Conservation (phyloP, 1,140 invertebrate genomes). For the Calosoma granatense region DNA sequence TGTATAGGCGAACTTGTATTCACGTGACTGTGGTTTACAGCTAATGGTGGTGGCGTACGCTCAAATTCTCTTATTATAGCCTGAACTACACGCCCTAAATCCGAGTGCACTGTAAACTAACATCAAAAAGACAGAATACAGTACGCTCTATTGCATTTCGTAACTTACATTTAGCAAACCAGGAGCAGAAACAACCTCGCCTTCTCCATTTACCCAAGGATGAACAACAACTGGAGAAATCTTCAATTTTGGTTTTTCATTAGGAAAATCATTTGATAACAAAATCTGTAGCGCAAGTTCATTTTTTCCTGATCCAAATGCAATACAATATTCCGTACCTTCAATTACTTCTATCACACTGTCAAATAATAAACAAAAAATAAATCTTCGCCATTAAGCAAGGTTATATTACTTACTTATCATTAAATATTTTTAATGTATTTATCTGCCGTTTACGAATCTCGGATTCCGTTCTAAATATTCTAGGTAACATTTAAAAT, state of each 20-base stretch:
- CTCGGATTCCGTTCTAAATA: constrained; percentile 21
- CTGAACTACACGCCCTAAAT: constrained; percentile 66
- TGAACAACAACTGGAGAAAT: constrained; percentile 54
- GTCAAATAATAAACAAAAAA: constrained; percentile 15
- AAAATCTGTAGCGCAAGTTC: constrained; percentile 53
- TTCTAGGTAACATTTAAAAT: constrained; percentile 21
- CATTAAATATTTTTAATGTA: constrained; percentile 57
- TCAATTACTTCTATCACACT: constrained; percentile 60
- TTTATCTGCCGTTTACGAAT: constrained; percentile 54
- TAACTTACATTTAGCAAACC: constrained; percentile 56
- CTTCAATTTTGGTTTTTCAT: constrained; percentile 58
- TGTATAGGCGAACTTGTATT: constrained; percentile 30
- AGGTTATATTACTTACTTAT: constrained; percentile 31
- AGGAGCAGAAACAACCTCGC: constrained; percentile 56
- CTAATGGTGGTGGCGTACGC: constrained; percentile 46
- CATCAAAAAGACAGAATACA: constrained; percentile 19
- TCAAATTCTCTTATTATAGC: constrained; percentile 67
- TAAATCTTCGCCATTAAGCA: constrained; percentile 12
- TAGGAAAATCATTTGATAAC: constrained; percentile 56
- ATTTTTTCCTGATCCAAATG: constrained; percentile 50
- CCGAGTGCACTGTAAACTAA: constrained; percentile 64
- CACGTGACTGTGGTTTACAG: constrained; percentile 31
- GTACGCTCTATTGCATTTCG: neutral
- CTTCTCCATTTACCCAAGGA: constrained; percentile 53
- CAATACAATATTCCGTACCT: constrained; percentile 58